Conservation (phyloP, 2,797 vertebrate species). For the Enteromius thamalakanensis region DNA sequence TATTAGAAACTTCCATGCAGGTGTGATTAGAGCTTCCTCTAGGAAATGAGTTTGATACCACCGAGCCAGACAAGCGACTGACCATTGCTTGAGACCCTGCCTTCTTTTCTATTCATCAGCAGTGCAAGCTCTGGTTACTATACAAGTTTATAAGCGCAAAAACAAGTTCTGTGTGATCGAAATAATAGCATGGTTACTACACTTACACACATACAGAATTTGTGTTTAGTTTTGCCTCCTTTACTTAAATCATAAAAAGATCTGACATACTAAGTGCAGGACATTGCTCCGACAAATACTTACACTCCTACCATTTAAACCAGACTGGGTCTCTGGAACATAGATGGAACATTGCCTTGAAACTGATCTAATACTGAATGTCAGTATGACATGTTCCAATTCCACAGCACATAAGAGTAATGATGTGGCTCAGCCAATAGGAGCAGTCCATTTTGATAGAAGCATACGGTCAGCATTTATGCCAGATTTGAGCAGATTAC, state of each 20-base stretch:
- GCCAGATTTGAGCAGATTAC: conserved; percentile 82
- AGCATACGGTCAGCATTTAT: conserved; percentile 82
- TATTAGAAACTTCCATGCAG: too few species aligned
- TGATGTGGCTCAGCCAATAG: conserved; percentile 66
- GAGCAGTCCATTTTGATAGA: conserved; percentile 68
- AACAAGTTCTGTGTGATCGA: neutral
- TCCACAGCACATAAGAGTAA: conserved; percentile 77
- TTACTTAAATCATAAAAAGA: neutral
- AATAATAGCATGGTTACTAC: neutral
- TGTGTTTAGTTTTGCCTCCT: neutral
- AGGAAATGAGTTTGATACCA: too few species aligned
- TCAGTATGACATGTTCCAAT: conserved; percentile 51
- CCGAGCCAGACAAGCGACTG: neutral
- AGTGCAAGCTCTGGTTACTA: neutral
- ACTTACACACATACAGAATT: neutral
- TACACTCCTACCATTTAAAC: neutral
- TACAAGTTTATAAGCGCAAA: neutral
- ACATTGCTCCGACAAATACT: neutral
- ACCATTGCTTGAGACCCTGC: neutral
- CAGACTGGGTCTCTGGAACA: neutral
- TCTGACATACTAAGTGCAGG: neutral
- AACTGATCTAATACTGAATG: conserved; percentile 39
- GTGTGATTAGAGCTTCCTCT: too few species aligned
- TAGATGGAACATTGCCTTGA: conserved; percentile 3
- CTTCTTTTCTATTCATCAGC: neutral